Base-by-base conservation (phyloP, 2,113 vertebrate genomes). In the Scytalopus superciliaris region DNA sequence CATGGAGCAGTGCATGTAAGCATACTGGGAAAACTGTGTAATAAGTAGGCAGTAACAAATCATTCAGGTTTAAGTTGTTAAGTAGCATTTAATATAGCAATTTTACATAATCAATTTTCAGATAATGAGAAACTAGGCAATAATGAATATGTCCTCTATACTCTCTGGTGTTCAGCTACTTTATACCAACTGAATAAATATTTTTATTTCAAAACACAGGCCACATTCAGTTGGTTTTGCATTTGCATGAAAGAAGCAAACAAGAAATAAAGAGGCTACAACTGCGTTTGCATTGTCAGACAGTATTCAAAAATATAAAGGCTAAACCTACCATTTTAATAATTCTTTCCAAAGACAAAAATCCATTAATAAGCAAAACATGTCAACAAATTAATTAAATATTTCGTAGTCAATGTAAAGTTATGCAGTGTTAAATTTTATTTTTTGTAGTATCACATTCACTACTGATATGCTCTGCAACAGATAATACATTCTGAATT, bases 401-500 rank as follows among this genome's bases (percentile, higher is more conserved):
- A 97, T 97, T 98, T 97, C 95, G 75, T 96, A 98, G 94, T 76
- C 84, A 94, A 96, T 91, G 96, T 94, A 97, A 97, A 97, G 95
- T 97, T 97, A 98, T 92, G 85, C 96, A 97, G 95, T 96, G 95
- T 96, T 96, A 93, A 87, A 97, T 96, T 96, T 96, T 96, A 84
- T 88, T 97, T 97, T 97, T 95, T 97, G 95, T 97, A 94, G 94
- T 96, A 96, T 98, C 96, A 89, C 82, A 88, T 97, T 97, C 97
- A 97, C 94, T 98, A 98, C 94, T 97, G 97, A 98, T 98, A 98
- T 6, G 81, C 96, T 96, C 95, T 94, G 96, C 93, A 97, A 98
- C 95, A 98, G 97, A 98, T 97, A 98, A 97, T 98, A 97, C 97
- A 97, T 94, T 96, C 96, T 85, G 97, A 97, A 98, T 96, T 98